phyloP scores from a whole-genome alignment of 2,888 invertebrate genomes.

The Scrobipalpa atriplicella region DNA sequence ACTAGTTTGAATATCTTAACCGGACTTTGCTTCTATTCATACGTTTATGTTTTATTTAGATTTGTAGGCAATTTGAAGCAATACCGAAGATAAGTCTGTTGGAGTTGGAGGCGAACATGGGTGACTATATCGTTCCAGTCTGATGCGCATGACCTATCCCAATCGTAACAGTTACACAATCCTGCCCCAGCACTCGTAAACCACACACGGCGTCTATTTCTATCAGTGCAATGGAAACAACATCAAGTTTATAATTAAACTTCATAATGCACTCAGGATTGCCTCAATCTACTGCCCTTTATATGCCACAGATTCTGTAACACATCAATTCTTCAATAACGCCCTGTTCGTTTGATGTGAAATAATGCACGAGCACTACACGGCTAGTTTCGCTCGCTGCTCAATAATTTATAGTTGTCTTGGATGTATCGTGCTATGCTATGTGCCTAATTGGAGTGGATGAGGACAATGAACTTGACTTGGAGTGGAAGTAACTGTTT shows the following conservation, averaged over 20 bases:
- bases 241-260: slow-evolving; percentile 4
- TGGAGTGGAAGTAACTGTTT: background rate
- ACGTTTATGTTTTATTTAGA: background rate
- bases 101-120: background rate
- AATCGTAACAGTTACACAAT: background rate
- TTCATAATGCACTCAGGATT: background rate
- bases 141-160: slow-evolving; percentile 7
- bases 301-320: background rate
- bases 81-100: too few species aligned
- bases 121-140: background rate
- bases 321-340: slow-evolving; percentile 7
- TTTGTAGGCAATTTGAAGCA: background rate
- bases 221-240: background rate
- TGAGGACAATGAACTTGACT: slow-evolving; percentile 20
- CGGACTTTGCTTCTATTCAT: background rate
- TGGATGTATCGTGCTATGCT: slow-evolving; percentile 15
- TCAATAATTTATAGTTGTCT: slow-evolving; percentile 15
- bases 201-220: background rate
- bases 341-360: background rate
- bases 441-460: slow-evolving; percentile 17
- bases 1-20: slow-evolving; percentile 2
- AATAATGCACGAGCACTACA: slow-evolving; percentile 7
- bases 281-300: slow-evolving; percentile 1
- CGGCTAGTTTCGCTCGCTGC: slow-evolving; percentile 12
- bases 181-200: background rate